These are phyloP conservation scores for Tichodroma muraria DNA, from an alignment of 2,113 vertebrate genomes.

Conservation along the genomic window DNA sequence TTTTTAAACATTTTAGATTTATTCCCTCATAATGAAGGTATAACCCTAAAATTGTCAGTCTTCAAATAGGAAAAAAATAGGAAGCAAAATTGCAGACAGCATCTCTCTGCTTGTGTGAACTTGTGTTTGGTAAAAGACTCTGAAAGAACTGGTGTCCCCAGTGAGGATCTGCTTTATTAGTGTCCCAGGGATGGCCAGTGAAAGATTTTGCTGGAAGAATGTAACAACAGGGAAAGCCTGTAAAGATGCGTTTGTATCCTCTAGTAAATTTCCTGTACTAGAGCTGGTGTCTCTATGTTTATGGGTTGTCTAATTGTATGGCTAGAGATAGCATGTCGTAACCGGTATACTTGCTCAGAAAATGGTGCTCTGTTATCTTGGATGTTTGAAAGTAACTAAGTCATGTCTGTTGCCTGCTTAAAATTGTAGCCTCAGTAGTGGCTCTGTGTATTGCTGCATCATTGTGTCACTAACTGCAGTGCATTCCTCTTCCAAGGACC, in stretches of 20 bases:
- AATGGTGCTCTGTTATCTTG: neutral
- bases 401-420: neutral
- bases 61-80: neutral
- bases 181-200: neutral
- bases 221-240: neutral
- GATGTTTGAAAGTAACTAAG: neutral
- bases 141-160: neutral
- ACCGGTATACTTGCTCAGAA: neutral
- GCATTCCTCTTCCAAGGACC: neutral
- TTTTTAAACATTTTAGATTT: neutral
- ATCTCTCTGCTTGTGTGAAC: neutral
- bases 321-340: neutral
- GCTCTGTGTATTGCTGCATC: neutral
- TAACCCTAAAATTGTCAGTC: neutral
- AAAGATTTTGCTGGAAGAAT: neutral
- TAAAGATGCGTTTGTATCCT: neutral
- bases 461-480: neutral
- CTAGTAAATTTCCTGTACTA: neutral
- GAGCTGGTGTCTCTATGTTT: neutral
- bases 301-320: neutral
- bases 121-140: neutral
- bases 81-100: neutral
- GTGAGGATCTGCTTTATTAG: neutral
- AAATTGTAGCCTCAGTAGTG: accelerated
- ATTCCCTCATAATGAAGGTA: neutral